These are phyloP conservation scores for Phrynocephalus vlangalii DNA, from an alignment of 2,797 vertebrate genomes.

Conservation along the genomic window DNA sequence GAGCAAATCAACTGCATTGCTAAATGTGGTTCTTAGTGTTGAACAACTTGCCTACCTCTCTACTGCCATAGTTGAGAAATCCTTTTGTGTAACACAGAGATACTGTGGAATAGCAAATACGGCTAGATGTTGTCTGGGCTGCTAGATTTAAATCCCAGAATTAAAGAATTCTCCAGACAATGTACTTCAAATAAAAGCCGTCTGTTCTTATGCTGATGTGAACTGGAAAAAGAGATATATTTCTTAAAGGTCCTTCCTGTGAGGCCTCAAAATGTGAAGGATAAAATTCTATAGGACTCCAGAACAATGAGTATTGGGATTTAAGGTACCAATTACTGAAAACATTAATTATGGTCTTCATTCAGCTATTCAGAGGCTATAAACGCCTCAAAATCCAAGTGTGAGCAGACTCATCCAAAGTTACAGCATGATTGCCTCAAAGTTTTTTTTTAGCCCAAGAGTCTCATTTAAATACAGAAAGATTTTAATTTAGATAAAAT, in stretches of 20 bases:
- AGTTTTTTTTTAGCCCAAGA: conserved; percentile 47
- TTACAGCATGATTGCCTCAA: conserved; percentile 57
- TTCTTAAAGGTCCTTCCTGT: conserved; percentile 1
- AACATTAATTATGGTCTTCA: conserved; percentile 63
- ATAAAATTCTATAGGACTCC: conserved; percentile 50
- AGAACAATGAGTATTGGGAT: conserved; percentile 28
- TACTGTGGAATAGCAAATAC: not conserved
- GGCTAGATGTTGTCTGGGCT: not conserved
- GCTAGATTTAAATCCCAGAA: not conserved
- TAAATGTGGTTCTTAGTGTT: not conserved
- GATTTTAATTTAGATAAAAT: conserved; percentile 75
- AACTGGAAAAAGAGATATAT: not conserved
- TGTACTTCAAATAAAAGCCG: not conserved
- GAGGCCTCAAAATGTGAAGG: conserved; percentile 26
- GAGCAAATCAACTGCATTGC: not conserved
- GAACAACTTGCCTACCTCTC: not conserved
- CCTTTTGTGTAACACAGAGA: not conserved
- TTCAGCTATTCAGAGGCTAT: conserved; percentile 57
- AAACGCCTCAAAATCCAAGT: conserved; percentile 37
- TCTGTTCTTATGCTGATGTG: not conserved
- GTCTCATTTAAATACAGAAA: conserved; percentile 59
- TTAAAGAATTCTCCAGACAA: not conserved
- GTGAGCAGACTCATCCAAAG: conserved; percentile 39
- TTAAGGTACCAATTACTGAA: conserved; percentile 58
- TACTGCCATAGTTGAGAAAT: not conserved